Evolutionary conservation across 1,140 invertebrate species (phyloP).

Genomic region (Brachionus angularis): DNA sequence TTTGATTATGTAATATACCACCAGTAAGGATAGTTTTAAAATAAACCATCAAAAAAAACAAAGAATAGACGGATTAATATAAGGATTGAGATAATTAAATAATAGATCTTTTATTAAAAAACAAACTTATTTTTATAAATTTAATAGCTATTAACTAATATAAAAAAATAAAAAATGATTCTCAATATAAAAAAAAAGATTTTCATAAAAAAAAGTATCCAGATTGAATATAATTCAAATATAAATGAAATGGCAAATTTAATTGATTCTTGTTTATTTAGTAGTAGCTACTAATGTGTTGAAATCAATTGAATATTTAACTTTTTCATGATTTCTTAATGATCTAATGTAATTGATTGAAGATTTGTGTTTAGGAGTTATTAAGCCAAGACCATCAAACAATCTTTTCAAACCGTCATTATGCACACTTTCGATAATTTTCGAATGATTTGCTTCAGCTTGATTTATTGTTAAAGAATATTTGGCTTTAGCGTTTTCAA

Average conservation of each 20-base stretch:
- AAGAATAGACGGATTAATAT: too few species aligned
- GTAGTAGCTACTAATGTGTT: conserved; percentile 24
- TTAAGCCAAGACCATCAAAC: conserved; percentile 46
- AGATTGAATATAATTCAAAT: background rate
- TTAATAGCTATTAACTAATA: too few species aligned
- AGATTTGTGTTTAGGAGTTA: conserved; percentile 48
- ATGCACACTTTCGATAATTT: conserved; percentile 48
- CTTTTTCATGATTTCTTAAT: conserved; percentile 47
- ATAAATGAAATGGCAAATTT: background rate
- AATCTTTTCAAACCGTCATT: conserved; percentile 48
- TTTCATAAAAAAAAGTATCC: background rate
- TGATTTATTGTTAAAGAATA: conserved; percentile 46
- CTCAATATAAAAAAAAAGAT: too few species aligned
- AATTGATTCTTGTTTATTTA: background rate
- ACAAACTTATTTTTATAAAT: too few species aligned
- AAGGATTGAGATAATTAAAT: too few species aligned
- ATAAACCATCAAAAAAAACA: too few species aligned
- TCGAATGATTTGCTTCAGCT: conserved; percentile 49
- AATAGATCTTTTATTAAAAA: too few species aligned
- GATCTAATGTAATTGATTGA: conserved; percentile 52
- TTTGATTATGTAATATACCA: too few species aligned
- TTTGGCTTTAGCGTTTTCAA: conserved; percentile 46
- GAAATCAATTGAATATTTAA: conserved; percentile 51
- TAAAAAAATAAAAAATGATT: too few species aligned
- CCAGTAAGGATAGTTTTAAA: too few species aligned